Conservation (phyloP, 1,140 invertebrate genomes). For the Telenomus remus region DNA sequence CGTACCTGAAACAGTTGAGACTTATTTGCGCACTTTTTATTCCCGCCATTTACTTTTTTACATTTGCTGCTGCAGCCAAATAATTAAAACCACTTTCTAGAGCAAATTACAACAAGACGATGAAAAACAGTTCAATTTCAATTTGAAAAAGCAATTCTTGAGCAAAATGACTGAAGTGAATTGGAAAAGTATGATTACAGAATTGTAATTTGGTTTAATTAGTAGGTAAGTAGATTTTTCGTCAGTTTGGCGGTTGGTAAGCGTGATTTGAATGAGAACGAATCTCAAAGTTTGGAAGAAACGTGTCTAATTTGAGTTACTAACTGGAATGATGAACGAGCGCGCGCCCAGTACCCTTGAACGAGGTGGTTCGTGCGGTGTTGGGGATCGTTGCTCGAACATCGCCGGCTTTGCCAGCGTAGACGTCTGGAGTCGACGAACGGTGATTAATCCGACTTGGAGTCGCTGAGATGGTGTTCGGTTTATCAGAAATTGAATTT, state of each 20-base stretch:
- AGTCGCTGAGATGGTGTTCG: slow-evolving; percentile 59
- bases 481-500: slow-evolving; percentile 53
- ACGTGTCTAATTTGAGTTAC: slow-evolving; percentile 27
- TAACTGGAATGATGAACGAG: slow-evolving; percentile 59
- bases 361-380: slow-evolving; percentile 54
- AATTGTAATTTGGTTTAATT: too few relatives aligned
- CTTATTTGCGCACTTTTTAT: slow-evolving; percentile 1
- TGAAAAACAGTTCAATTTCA: too few relatives aligned
- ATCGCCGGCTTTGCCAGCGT: slow-evolving; percentile 59
- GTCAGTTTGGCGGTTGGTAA: too few relatives aligned
- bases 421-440: slow-evolving; percentile 50
- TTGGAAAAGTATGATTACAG: too few relatives aligned
- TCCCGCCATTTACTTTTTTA: background rate
- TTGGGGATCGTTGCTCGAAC: slow-evolving; percentile 55
- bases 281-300: slow-evolving; percentile 4
- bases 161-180: too few relatives aligned
- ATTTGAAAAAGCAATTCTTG: too few relatives aligned
- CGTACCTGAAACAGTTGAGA: slow-evolving; percentile 23
- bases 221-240: too few relatives aligned
- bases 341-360: slow-evolving; percentile 60
- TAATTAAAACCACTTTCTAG: too few relatives aligned
- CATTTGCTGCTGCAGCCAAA: too few relatives aligned
- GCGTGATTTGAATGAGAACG: background rate
- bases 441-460: slow-evolving; percentile 65
- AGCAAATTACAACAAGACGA: too few relatives aligned